Evolutionary conservation across 2,113 vertebrate species (phyloP).

Genomic region (Apus apus): DNA sequence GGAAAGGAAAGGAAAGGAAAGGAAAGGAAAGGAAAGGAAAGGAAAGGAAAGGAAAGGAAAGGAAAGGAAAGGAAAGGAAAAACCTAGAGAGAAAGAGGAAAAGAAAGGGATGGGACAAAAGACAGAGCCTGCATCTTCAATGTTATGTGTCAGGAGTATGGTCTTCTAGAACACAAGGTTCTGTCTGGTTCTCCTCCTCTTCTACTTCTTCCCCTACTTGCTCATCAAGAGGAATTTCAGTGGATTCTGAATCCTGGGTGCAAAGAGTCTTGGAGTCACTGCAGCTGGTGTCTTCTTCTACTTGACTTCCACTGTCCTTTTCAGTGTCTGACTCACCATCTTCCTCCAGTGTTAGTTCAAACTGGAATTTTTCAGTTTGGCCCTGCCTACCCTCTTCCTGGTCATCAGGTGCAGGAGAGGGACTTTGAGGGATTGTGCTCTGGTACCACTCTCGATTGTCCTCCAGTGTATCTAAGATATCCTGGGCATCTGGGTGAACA

Average conservation of each 20-base stretch:
- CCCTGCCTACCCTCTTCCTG: conserved; percentile 88
- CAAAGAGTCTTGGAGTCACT: conserved; percentile 98
- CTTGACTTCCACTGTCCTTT: conserved; percentile 96
- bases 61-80: not conserved
- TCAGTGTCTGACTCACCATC: conserved; percentile 96
- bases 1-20: too few relatives aligned
- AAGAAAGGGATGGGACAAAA: conserved; percentile 12
- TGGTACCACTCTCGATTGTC: conserved; percentile 99
- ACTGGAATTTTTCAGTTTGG: conserved; percentile 96
- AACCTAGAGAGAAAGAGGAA: not conserved
- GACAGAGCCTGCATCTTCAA: conserved; percentile 43
- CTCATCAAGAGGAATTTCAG: conserved; percentile 95
- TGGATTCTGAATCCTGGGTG: conserved; percentile 97
- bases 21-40: too few relatives aligned
- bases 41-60: too few relatives aligned
- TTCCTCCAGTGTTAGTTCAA: conserved; percentile 96
- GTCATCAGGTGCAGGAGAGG: conserved; percentile 91
- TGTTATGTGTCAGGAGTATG: conserved; percentile 88
- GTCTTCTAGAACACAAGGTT: conserved; percentile 79
- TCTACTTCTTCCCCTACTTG: conserved; percentile 89
- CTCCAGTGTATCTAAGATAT: conserved; percentile 96
- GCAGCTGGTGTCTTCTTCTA: conserved; percentile 95
- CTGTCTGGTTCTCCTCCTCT: conserved; percentile 79
- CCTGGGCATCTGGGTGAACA: conserved; percentile 96
- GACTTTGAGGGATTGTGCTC: conserved; percentile 99